Evolutionary conservation across 2,797 vertebrate species (phyloP), one percentile per base, ranked within the genome.

Genomic region (Haliaeetus albicilla): DNA sequence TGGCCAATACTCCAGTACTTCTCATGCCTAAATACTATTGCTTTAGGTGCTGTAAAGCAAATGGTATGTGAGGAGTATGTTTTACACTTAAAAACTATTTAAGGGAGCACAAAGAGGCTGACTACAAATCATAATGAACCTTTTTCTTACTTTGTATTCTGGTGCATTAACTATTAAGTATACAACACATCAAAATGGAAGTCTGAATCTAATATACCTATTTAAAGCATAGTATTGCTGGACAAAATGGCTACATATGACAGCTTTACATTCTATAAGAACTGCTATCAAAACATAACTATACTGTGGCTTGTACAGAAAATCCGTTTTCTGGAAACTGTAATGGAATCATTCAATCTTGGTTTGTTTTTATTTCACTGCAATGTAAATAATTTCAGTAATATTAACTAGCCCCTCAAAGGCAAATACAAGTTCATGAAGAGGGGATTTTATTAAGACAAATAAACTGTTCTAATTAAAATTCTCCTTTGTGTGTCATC

Each of bases 391-490:
- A 98, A 96, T 93, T 87, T 96, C 95, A 96, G 48, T 95, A 97
- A 98, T 95, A 95, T 93, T 97, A 96, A 97, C 93, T 94, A 88
- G 93, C 90, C 78, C 94, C 92, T 97, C 95, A 80, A 95, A 97
- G 94, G 92, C 94, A 97, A 97, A 94, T 96, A 64, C 25, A 95
- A 84, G 81, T 95, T 96, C 90, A 95, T 25, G 69, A 97, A 92
- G 96, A 95, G 96, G 96, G 96, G 93, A 93, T 97, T 97, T 97
- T 98, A 97, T 97, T 95, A 97, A 98, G 93, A 95, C 80, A 96
- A 96, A 96, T 95, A 93, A 96, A 96, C 63, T 78, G 78, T 97
- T 97, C 87, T 97, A 96, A 96, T 96, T 94, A 90, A 98, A 94
- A 90, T 88, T 91, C 97, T 97, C 90, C 85, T 93, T 96, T 97